Percentiles rank a stretch among this genome's conserved stretches.
Evolutionary conservation across 2,888 invertebrate species (phyloP).

Genomic region (Stictocephala bisonia): DNA sequence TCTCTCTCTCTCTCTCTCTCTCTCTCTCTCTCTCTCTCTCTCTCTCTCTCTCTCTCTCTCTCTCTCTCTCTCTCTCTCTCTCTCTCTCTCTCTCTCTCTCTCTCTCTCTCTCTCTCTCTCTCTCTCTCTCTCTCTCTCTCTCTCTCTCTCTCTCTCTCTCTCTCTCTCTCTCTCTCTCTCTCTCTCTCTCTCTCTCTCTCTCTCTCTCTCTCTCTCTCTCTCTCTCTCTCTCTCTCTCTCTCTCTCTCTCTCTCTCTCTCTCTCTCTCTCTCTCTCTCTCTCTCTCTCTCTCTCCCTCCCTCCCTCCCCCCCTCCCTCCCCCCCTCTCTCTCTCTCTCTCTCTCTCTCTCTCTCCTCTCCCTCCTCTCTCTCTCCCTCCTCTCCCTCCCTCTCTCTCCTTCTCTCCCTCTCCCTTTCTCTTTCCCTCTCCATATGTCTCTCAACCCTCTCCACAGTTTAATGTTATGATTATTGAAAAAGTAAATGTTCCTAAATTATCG

Average conservation of each 20-base stretch:
- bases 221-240: conserved; percentile 7
- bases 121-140: conserved; percentile 9
- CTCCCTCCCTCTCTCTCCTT: neutral
- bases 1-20: conserved; percentile 4
- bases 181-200: conserved; percentile 2
- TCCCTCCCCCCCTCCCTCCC: neutral
- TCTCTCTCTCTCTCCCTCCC: neutral
- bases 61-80: conserved; percentile 25
- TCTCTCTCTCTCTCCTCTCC: neutral
- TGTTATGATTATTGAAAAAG: too few relatives aligned
- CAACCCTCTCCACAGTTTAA: neutral
- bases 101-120: conserved; percentile 4
- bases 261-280: conserved; percentile 4
- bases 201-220: conserved; percentile 10
- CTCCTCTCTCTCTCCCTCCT: too few relatives aligned
- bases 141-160: conserved; percentile 1
- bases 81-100: conserved; percentile 1
- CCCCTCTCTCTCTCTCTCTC: neutral
- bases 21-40: conserved; percentile 10
- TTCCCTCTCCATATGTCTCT: too few relatives aligned
- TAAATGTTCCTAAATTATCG: too few relatives aligned
- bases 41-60: conserved; percentile 9
- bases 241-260: conserved; percentile 1
- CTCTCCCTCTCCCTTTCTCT: conserved; percentile 4
- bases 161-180: neutral